Evolutionary conservation across 2,888 invertebrate species (phyloP).

Genomic region (Idaea biselata): DNA sequence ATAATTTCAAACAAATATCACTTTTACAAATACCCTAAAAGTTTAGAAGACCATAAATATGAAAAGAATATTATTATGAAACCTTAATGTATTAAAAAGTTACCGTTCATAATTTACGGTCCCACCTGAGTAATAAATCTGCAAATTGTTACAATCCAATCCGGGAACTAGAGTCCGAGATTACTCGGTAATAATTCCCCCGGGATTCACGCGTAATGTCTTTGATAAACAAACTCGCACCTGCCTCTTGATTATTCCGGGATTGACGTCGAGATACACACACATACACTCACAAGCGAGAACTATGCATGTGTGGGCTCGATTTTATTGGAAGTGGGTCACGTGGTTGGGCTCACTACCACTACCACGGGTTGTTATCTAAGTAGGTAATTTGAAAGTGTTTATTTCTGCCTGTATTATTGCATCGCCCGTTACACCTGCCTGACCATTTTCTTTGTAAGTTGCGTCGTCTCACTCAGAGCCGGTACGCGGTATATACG

Average conservation of each 20-base stretch:
- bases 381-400: too few relatives aligned
- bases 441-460: too few relatives aligned
- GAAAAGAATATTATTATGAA: constrained; percentile 6
- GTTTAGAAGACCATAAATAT: constrained; percentile 4
- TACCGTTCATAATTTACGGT: constrained; percentile 4
- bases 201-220: constrained; percentile 8
- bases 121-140: constrained; percentile 8
- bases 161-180: constrained; percentile 2
- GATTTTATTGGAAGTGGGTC: constrained; percentile 1
- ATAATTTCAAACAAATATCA: constrained; percentile 4
- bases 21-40: not conserved
- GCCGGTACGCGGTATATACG: too few relatives aligned
- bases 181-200: constrained; percentile 4
- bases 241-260: constrained; percentile 16
- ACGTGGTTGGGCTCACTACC: not conserved
- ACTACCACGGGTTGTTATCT: not conserved
- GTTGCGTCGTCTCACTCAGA: too few relatives aligned
- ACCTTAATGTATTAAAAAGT: constrained; percentile 6
- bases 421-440: too few relatives aligned
- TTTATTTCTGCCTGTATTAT: too few relatives aligned
- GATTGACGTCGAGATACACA: not conserved
- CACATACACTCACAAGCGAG: not conserved
- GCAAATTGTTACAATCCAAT: not conserved
- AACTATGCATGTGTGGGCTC: not conserved
- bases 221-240: constrained; percentile 17